These are phyloP conservation scores for Castor canadensis DNA, from an alignment of 2,113 vertebrate species.

Conservation along the genomic window DNA sequence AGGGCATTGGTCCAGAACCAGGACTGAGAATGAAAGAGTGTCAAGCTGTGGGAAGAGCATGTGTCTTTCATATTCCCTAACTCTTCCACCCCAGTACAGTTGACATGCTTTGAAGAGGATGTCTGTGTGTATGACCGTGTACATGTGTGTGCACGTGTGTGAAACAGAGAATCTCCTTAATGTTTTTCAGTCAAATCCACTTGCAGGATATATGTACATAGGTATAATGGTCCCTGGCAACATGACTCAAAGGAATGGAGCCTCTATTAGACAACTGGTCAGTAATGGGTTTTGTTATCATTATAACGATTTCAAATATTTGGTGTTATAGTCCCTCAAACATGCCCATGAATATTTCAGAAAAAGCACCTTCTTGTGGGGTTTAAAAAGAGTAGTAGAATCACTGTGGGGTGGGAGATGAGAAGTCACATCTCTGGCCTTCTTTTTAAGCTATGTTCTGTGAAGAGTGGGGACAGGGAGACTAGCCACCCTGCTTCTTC, in stretches of 20 bases:
- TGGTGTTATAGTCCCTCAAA: background rate
- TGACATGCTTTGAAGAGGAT: background rate
- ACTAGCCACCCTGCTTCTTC: background rate
- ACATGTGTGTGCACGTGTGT: background rate
- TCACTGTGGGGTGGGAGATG: background rate
- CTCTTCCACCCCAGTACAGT: background rate
- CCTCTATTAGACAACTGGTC: background rate
- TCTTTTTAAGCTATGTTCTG: background rate
- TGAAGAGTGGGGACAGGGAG: background rate
- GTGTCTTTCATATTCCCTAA: background rate
- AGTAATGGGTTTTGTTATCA: background rate
- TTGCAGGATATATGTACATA: background rate
- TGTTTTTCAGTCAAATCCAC: background rate
- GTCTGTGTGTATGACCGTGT: background rate
- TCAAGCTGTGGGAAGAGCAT: background rate
- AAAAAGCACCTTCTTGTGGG: background rate
- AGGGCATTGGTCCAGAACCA: background rate
- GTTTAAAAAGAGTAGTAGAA: background rate
- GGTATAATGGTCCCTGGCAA: background rate
- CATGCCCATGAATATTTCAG: background rate
- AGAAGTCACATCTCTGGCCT: background rate
- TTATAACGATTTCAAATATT: conserved; percentile 3
- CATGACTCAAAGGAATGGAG: background rate
- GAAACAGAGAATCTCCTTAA: background rate
- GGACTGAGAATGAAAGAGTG: background rate